These are phyloP conservation scores for Indicator indicator DNA, from an alignment of 2,113 vertebrate genomes.

Conservation along the genomic window DNA sequence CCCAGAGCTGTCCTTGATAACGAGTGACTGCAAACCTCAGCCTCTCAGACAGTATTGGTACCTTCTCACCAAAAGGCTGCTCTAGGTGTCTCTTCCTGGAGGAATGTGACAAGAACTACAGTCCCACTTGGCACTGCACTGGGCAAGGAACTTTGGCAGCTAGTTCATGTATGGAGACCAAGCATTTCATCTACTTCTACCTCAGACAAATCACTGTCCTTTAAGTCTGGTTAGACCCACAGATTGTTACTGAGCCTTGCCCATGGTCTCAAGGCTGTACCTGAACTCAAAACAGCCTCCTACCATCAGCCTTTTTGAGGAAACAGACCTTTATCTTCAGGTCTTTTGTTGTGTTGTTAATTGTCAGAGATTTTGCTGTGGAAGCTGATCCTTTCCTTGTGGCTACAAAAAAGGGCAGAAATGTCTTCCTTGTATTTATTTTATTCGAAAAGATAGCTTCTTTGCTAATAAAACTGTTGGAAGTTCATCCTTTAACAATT, in stretches of 20 bases:
- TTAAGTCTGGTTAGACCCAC: slow-evolving; percentile 90
- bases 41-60: neutral
- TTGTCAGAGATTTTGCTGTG: slow-evolving; percentile 86
- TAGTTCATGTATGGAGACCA: slow-evolving; percentile 97
- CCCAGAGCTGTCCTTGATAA: neutral
- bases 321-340: slow-evolving; percentile 67
- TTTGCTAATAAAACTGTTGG: slow-evolving; percentile 76
- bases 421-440: slow-evolving; percentile 79
- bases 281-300: slow-evolving; percentile 67
- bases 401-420: slow-evolving; percentile 67
- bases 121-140: slow-evolving; percentile 98
- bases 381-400: slow-evolving; percentile 73
- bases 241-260: slow-evolving; percentile 65
- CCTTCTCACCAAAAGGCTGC: neutral
- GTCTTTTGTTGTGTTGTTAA: slow-evolving; percentile 77
- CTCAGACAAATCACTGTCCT: slow-evolving; percentile 97
- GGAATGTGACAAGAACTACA: slow-evolving; percentile 99
- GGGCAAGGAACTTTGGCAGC: slow-evolving; percentile 97
- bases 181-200: slow-evolving; percentile 99
- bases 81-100: slow-evolving; percentile 51
- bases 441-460: slow-evolving; percentile 65
- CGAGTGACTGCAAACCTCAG: neutral
- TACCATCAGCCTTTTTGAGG: slow-evolving; percentile 74
- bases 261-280: slow-evolving; percentile 65
- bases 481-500: slow-evolving; percentile 33